phyloP scores from a whole-genome alignment of 1,140 invertebrate species.

The Meloidogyne chitwoodi region DNA sequence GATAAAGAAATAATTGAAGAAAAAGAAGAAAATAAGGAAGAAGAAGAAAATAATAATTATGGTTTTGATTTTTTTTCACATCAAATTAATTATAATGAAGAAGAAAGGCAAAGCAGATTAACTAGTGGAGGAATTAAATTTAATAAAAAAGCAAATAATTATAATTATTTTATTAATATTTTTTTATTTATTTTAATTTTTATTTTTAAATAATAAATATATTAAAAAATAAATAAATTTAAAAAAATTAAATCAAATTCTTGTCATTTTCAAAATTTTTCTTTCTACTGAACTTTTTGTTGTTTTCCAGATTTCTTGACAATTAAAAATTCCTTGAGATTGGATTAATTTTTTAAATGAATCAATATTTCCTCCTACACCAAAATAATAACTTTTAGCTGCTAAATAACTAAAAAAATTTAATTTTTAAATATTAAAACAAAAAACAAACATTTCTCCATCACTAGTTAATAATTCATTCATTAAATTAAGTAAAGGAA shows the following conservation, averaged over 20 bases:
- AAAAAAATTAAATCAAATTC: not conserved
- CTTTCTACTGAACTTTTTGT: constrained; percentile 6
- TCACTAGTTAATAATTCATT: constrained; percentile 8
- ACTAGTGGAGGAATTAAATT: not conserved
- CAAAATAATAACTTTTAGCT: constrained; percentile 34
- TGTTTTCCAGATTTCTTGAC: constrained; percentile 12
- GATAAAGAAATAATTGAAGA: not conserved
- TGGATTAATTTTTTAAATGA: constrained; percentile 23
- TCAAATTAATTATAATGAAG: not conserved
- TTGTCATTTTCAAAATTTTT: constrained; percentile 17
- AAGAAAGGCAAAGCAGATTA: not conserved
- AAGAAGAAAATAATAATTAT: not conserved
- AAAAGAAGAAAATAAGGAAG: not conserved
- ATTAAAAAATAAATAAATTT: not conserved
- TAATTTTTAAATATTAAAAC: not conserved
- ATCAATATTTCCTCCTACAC: constrained; percentile 19
- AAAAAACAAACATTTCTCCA: constrained; percentile 23
- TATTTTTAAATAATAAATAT: not conserved
- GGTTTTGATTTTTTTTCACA: not conserved
- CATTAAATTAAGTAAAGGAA: constrained; percentile 25
- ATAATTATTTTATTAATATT: not conserved
- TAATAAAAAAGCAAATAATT: not conserved
- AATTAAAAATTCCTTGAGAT: constrained; percentile 8
- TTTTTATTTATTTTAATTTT: not conserved
- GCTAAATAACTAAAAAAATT: constrained; percentile 25